Evolutionary conservation across 2,888 invertebrate species (phyloP), one percentile per base, ranked within the genome.

Genomic region (Alloscopus bannaensis): DNA sequence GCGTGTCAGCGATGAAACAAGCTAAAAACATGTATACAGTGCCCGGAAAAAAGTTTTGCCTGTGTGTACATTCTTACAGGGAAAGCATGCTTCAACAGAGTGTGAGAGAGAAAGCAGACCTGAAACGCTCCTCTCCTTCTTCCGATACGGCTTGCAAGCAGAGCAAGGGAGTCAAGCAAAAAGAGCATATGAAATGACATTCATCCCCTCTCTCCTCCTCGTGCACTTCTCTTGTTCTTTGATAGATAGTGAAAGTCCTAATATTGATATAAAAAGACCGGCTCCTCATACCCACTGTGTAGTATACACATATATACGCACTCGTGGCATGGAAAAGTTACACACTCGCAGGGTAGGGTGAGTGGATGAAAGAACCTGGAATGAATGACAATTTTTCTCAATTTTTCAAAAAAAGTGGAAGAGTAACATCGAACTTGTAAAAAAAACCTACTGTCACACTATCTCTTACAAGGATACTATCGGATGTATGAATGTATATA

Each of bases 351-450:
- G n/a, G n/a, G n/a, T n/a, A n/a, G n/a, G n/a, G n/a, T n/a, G n/a
- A 75, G 68, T 68, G 50, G 55, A 60, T 77, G 62, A 29, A 64
- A 52, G 55, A 72, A 69, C 76, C 62, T 77, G 76, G 45, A 64
- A 77, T 77, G 76, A 77, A 77, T 77, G 76, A 77, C 76, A 77
- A 77, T 77, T 77, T 77, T 77, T 69, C 69, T 45, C 75, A 76
- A 76, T 76, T 68, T 76, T 52, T 76, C 66, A 73, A 45, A 16
- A 40, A 60, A 55, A 16, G 62, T 18, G 59, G 65, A 36, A 18
- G 40, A 62, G 40, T 18, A 22, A 69, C 22, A 68, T 2, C 20
- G 42, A n/a, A 36, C 68, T 36, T 52, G 36, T 26, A 3, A 11
- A 42, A 28, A 42, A 36, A 69, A 16, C 22, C 11, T 24, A 22